These are phyloP conservation scores for Drepana falcataria DNA, from an alignment of 2,888 invertebrate species.

Conservation along the genomic window DNA sequence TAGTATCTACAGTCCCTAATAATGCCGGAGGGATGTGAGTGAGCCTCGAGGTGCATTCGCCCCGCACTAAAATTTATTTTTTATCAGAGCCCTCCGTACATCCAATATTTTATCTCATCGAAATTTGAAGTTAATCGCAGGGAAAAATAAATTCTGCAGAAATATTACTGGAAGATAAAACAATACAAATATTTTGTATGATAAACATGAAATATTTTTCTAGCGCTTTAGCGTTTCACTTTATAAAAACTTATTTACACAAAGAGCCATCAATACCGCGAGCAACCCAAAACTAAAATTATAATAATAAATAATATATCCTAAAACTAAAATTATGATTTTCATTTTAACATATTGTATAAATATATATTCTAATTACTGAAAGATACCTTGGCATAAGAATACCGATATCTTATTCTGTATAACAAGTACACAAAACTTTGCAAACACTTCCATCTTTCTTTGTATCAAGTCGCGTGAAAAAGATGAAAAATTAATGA, in stretches of 20 bases:
- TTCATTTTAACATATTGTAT: no score
- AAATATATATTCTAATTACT: no score
- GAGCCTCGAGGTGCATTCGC: slow-evolving; percentile 40
- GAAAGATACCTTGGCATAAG: neutral
- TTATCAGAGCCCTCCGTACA: slow-evolving; percentile 32
- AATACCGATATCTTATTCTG: neutral
- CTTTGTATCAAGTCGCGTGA: slow-evolving; percentile 39
- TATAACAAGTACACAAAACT: neutral
- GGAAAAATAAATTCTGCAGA: slow-evolving; percentile 7
- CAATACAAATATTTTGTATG: neutral
- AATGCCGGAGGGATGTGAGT: slow-evolving; percentile 48
- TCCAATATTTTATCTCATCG: slow-evolving; percentile 32
- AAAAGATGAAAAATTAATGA: slow-evolving; percentile 53
- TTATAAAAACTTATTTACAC: neutral
- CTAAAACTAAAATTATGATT: no score
- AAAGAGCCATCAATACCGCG: neutral
- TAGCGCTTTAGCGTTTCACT: neutral
- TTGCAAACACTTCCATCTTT: slow-evolving; percentile 24
- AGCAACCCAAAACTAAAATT: no score
- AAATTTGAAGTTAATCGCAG: slow-evolving; percentile 24
- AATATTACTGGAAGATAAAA: slow-evolving; percentile 1
- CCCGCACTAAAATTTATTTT: slow-evolving; percentile 36
- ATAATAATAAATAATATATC: no score
- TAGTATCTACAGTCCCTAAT: slow-evolving; percentile 69
- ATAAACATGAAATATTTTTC: neutral